A percentile compares a stretch with the other conserved stretches of the same genome.
Conservation (phyloP, 2,797 vertebrate genomes). For the Spea hammondii region DNA sequence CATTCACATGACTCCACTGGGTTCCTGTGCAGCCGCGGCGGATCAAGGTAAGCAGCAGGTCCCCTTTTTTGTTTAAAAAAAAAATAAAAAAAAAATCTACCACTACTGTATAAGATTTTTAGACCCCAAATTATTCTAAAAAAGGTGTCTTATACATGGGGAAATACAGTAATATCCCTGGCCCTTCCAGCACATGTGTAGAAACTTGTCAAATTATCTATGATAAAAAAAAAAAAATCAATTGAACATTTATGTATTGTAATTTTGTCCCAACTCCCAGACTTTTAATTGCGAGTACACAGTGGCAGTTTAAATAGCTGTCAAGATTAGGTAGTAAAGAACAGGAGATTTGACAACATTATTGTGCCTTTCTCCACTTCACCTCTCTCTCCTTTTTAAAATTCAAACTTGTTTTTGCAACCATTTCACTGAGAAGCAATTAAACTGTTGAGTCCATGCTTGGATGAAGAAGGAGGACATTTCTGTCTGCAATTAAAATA, state of each 20-base stretch:
- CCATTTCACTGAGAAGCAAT: slow-evolving; percentile 13
- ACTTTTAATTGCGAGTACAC: slow-evolving; percentile 9
- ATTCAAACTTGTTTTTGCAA: slow-evolving; percentile 1
- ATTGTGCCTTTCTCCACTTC: neutral
- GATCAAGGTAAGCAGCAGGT: no score
- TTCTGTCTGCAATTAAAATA: slow-evolving; percentile 42
- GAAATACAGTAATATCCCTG: no score
- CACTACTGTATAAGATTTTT: no score
- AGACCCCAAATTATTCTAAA: no score
- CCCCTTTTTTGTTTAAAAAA: no score
- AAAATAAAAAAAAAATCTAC: no score
- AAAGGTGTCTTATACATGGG: no score
- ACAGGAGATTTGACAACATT: slow-evolving; percentile 19
- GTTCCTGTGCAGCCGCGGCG: no score
- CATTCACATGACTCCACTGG: no score
- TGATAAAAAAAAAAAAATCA: no score
- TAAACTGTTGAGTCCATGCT: slow-evolving; percentile 23
- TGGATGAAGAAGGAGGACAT: slow-evolving; percentile 29
- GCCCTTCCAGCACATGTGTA: no score
- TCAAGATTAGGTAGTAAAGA: slow-evolving; percentile 19
- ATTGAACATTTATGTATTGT: neutral
- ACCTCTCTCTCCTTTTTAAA: neutral
- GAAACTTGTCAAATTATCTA: no score
- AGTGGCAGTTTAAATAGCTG: slow-evolving; percentile 4
- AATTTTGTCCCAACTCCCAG: neutral